Conservation (phyloP, 2,797 vertebrate genomes). For the Apogon hyalosoma region DNA sequence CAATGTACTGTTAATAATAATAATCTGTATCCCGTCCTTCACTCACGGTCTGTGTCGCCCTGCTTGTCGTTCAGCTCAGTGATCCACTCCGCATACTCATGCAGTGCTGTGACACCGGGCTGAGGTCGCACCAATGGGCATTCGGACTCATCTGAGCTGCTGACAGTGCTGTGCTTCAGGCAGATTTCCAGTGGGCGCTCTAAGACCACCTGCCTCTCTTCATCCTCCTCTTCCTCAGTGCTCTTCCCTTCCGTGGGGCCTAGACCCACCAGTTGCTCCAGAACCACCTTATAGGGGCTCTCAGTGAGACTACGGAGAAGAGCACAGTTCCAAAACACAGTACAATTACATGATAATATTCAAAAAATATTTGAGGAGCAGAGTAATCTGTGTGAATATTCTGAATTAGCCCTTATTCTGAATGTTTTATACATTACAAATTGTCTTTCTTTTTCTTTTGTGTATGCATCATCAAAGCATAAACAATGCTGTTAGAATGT, state of each 20-base stretch:
- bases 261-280: constrained; percentile 89
- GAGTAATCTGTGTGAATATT: too few relatives aligned
- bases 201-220: constrained; percentile 80
- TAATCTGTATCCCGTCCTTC: too few relatives aligned
- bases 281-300: constrained; percentile 89
- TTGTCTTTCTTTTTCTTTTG: too few relatives aligned
- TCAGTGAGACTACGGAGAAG: constrained; percentile 83
- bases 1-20: too few relatives aligned
- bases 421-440: too few relatives aligned
- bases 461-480: too few relatives aligned
- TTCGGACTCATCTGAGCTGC: constrained; percentile 61
- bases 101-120: constrained; percentile 88
- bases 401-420: too few relatives aligned
- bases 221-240: constrained; percentile 39
- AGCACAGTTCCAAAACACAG: neutral
- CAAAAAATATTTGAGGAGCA: too few relatives aligned
- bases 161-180: constrained; percentile 89
- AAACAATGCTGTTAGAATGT: too few relatives aligned
- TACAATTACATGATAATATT: neutral
- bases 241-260: constrained; percentile 51
- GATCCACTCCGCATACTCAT: constrained; percentile 91
- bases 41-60: constrained; percentile 79
- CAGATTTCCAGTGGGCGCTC: constrained; percentile 91
- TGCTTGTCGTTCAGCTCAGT: constrained; percentile 66
- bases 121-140: constrained; percentile 89